A percentile compares a stretch with the other conserved stretches of the same genome.
Conservation (phyloP, 2,113 vertebrate species). For the Calyptommatus sinebrachiatus region DNA sequence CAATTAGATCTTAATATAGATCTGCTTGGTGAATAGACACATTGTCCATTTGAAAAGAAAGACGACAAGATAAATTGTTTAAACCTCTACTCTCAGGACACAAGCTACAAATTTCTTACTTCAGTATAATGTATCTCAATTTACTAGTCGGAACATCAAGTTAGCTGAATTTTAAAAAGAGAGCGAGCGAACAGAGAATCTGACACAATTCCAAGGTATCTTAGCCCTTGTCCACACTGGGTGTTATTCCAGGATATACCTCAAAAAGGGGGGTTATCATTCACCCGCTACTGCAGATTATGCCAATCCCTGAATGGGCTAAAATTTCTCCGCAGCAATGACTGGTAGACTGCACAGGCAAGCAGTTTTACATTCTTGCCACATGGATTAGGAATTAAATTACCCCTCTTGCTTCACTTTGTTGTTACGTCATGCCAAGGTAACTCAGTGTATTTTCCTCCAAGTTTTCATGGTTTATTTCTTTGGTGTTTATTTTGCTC, state of each 20-base stretch:
- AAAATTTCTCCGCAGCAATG: conserved; percentile 1
- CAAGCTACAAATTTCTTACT: not conserved
- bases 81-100: not conserved
- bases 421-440: conserved; percentile 1
- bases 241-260: too few relatives aligned
- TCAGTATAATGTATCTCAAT: not conserved
- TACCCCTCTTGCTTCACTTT: not conserved
- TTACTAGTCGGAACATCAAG: not conserved
- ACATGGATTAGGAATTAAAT: conserved; percentile 1
- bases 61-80: not conserved
- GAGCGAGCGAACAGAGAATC: rapidly evolving
- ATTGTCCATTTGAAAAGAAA: not conserved
- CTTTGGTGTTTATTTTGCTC: not conserved
- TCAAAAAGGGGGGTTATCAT: too few relatives aligned
- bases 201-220: not conserved
- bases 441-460: not conserved
- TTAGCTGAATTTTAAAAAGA: not conserved
- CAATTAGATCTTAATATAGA: not conserved
- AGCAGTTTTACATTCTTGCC: conserved; percentile 9
- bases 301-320: too few relatives aligned
- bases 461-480: conserved; percentile 17
- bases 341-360: not conserved
- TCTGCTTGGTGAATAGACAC: not conserved
- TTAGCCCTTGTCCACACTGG: not conserved
- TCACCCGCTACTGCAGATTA: too few relatives aligned